Conservation (phyloP, 2,888 invertebrate genomes). For the Allacma fusca region DNA sequence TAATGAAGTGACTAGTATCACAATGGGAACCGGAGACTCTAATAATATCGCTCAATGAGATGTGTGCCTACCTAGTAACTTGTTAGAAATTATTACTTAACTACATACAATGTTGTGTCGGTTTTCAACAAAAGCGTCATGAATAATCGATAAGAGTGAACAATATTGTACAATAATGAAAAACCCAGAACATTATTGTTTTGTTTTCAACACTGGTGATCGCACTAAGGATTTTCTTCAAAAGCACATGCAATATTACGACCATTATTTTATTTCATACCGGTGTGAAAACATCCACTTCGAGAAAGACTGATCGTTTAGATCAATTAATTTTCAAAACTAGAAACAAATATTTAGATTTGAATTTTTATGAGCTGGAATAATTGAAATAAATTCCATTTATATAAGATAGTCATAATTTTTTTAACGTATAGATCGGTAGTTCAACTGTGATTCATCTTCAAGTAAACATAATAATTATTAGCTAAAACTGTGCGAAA, state of each 20-base stretch:
- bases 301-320: constrained; percentile 31
- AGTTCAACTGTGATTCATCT: too few species aligned
- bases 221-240: too few species aligned
- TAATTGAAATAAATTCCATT: neutral
- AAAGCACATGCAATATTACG: too few species aligned
- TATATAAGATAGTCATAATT: too few species aligned
- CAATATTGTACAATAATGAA: neutral
- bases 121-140: too few species aligned
- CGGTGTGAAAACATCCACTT: neutral
- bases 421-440: too few species aligned
- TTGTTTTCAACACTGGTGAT: too few species aligned
- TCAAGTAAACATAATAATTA: too few species aligned
- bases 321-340: constrained; percentile 25
- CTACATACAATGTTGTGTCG: neutral
- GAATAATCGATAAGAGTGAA: neutral
- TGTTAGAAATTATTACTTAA: neutral
- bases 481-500: too few species aligned
- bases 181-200: too few species aligned
- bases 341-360: constrained; percentile 21
- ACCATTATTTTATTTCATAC: neutral
- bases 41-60: constrained; percentile 30
- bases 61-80: constrained; percentile 1
- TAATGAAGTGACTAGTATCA: constrained; percentile 90
- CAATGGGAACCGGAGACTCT: constrained; percentile 68
- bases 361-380: constrained; percentile 35